Evolutionary conservation across 2,113 vertebrate species (phyloP), one percentile per base, ranked within the genome.

Genomic region (Heloderma charlesbogerti): DNA sequence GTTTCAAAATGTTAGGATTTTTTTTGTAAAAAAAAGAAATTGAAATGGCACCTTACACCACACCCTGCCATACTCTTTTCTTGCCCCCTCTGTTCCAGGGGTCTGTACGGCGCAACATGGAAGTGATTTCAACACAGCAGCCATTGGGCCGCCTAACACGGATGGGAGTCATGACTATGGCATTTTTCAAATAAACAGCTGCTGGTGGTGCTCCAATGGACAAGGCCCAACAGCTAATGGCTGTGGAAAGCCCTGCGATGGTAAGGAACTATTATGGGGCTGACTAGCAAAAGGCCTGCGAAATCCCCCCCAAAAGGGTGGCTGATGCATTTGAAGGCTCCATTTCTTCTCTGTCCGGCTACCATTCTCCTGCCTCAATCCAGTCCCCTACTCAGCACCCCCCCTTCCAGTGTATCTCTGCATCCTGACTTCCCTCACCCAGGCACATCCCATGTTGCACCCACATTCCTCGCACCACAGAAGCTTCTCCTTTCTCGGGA

Each of bases 111-210:
- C 71, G 27, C 37, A 6, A n/a, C 8, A 89, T 63, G 88, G 84
- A 9, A 89, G 80, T 51, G 34, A 54, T 0, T 89, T 2, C 29
- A 9, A 84, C 40, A 89, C 27, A 2, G 2, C 0, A 3, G 40
- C 37, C 16, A 54, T 89, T 54, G 81, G 88, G 40, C 51, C 18
- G 5, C 37, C n/a, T 45, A 90, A 90, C 72, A 3, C 4, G 0
- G 7, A 84, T 1, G 40, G 71, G 40, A 77, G 88, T 43, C 37
- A 0, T 0, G 81, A 77, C 81, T 89, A 66, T 66, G 88, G 88
- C 37, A 45, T 89, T 63, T 84, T 89, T n/a, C 81, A 84, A 69
- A 84, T 89, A 22, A 89, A 84, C 69, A 78, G 89, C 82, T 40
- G 22, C 22, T 78, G 12, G 10, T 90, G 89, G 89, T 90, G 81